Percentiles rank a stretch among this genome's conserved stretches.
Conservation (phyloP, 23 tunicate genomes). For the Trididemnum nubilum region DNA sequence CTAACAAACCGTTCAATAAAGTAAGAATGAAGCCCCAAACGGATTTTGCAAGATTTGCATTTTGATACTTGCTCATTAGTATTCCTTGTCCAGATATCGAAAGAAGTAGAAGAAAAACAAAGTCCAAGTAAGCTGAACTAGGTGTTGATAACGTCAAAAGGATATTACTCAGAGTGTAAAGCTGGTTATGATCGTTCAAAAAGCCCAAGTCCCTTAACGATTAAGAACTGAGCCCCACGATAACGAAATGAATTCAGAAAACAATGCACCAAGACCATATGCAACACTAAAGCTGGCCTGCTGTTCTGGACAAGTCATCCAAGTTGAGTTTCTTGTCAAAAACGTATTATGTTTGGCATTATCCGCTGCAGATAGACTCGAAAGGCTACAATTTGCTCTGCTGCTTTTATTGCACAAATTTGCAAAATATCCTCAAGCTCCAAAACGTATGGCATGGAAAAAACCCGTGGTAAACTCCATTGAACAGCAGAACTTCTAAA, state of each 20-base stretch:
- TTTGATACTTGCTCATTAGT: constrained; percentile 37
- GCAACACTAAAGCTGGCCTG: constrained; percentile 36
- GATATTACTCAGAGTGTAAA: constrained; percentile 33
- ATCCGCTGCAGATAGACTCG: too few relatives aligned
- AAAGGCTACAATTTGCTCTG: too few relatives aligned
- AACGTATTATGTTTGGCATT: background rate
- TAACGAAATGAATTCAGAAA: constrained; percentile 7
- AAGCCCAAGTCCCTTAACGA: constrained; percentile 57
- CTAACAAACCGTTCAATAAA: constrained; percentile 44
- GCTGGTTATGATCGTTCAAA: constrained; percentile 10
- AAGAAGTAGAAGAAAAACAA: constrained; percentile 27
- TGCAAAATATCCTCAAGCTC: constrained; percentile 50
- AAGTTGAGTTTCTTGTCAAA: background rate
- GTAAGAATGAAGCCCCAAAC: constrained; percentile 27
- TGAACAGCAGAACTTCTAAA: constrained; percentile 38
- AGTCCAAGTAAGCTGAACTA: constrained; percentile 30
- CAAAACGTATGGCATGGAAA: constrained; percentile 35
- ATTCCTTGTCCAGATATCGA: constrained; percentile 37
- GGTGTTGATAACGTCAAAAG: constrained; percentile 36
- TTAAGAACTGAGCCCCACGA: constrained; percentile 43
- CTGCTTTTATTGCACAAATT: background rate
- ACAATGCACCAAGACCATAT: constrained; percentile 19
- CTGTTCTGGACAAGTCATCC: constrained; percentile 10
- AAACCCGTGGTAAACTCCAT: constrained; percentile 57
- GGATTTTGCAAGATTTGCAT: constrained; percentile 37